Base-by-base conservation (phyloP, 1,140 invertebrate species). In the Hestina assimilis region DNA sequence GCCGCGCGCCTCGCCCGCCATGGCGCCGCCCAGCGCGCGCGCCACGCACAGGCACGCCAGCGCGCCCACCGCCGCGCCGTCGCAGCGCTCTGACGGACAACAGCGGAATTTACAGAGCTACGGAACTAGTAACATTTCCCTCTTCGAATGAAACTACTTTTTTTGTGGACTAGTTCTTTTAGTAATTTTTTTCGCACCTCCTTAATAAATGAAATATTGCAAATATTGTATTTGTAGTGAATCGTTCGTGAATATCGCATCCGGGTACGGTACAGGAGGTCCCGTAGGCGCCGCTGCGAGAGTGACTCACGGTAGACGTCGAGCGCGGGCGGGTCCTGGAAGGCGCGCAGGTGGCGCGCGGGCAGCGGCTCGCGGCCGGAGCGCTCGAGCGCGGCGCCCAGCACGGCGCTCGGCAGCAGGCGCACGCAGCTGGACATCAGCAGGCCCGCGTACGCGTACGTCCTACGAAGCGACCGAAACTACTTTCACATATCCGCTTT, bases 391-490 rank as follows among this genome's bases (percentile, higher is more conserved):
- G 45, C 61, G n/a, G 58, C 45, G 15, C 15, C 8, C 7, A 38
- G 15, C 60, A 72, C 41, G 19, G 20, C 63, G 5, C 21, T 33
- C n/a, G 75, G 75, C 56, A 78, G 51, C 68, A 75, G 66, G 0
- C 69, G 67, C 65, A 81, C 52, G 42, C 63, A 24, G 3, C 28
- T 21, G 28, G 45, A 1, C 59, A 76, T 38, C 59, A 72, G 31
- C 21, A 50, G 28, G 35, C 60, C 67, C 31, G 57, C 69, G 47
- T 62, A 66, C 24, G 41, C 21, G 12, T 53, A 26, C 23, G 58
- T 7, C 8, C 24, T 19, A 1, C 19, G 7, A 26, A 52, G 24
- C 20, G 4, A 5, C 4, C 24, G 4, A 5, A 26, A 4, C 24
- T 4, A 26, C 24, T 26, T n/a, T n/a, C n/a, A n/a, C n/a, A n/a